Percentiles rank a stretch among this genome's conserved stretches.
phyloP scores from a whole-genome alignment of 2,888 invertebrate species.

The Pammene fasciana region DNA sequence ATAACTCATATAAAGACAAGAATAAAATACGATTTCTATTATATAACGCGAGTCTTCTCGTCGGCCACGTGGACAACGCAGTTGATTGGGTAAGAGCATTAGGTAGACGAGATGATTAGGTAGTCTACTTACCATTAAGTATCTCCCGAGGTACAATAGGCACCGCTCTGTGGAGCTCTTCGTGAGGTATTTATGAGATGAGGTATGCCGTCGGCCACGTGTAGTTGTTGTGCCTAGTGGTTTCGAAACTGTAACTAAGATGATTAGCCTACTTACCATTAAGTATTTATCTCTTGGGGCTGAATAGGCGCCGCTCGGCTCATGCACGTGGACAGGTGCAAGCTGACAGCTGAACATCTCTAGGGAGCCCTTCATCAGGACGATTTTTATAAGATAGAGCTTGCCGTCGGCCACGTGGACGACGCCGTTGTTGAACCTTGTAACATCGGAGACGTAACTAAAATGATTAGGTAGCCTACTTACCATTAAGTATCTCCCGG shows the following conservation, averaged over 20 bases:
- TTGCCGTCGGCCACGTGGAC: conserved; percentile 92
- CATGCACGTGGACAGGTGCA: conserved; percentile 88
- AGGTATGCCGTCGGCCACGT: too few relatives aligned
- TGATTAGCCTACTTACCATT: too few relatives aligned
- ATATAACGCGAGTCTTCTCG: conserved; percentile 93
- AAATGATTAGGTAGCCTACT: conserved; percentile 45
- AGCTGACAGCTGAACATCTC: conserved; percentile 89
- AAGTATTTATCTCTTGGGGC: too few relatives aligned
- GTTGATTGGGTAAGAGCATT: too few relatives aligned
- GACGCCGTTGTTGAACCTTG: conserved; percentile 86
- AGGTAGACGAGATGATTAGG: too few relatives aligned
- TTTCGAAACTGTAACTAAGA: too few relatives aligned
- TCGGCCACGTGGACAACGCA: conserved; percentile 89
- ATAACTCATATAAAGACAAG: too few relatives aligned
- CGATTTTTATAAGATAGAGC: conserved; percentile 93
- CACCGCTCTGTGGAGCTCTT: too few relatives aligned
- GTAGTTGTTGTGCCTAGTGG: too few relatives aligned
- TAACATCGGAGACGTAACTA: conserved; percentile 91
- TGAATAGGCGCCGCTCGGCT: conserved; percentile 88
- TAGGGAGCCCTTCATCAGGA: conserved; percentile 85
- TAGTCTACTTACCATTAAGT: conserved; percentile 82
- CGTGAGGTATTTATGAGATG: too few relatives aligned
- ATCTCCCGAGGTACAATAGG: conserved; percentile 88
- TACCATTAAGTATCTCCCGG: conserved; percentile 88
- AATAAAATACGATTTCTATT: conserved; percentile 93